Evolutionary conservation across 2,797 vertebrate species (phyloP).

Genomic region (Oophaga sylvatica): DNA sequence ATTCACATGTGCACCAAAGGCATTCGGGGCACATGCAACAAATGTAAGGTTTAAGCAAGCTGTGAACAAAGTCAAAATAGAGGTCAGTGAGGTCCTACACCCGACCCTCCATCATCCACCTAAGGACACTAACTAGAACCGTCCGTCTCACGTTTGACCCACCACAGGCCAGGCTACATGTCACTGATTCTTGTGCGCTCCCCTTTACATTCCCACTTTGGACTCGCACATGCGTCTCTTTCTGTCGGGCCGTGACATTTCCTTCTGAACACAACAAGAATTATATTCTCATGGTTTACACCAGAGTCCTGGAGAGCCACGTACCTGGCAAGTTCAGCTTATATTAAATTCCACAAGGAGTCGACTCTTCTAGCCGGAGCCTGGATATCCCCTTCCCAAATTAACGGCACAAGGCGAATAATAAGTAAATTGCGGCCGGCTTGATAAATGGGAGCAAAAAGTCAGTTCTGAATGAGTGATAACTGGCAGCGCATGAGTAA

Average conservation of each 20-base stretch:
- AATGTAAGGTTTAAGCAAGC: no score
- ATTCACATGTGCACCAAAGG: no score
- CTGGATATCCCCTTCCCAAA: constrained; percentile 5
- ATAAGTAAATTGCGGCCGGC: constrained; percentile 36
- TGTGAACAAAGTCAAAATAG: not conserved
- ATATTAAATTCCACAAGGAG: not conserved
- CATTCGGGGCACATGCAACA: no score
- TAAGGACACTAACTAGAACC: not conserved
- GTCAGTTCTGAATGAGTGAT: constrained; percentile 44
- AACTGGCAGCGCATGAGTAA: constrained; percentile 45
- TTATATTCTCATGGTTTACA: not conserved
- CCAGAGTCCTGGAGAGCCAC: not conserved
- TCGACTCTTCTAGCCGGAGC: not conserved
- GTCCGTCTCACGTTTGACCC: not conserved
- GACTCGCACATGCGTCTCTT: not conserved
- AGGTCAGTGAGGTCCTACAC: not conserved
- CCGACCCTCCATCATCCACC: not conserved
- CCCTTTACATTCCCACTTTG: not conserved
- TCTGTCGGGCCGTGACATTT: not conserved
- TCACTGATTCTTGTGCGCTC: not conserved
- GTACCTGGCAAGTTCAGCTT: not conserved
- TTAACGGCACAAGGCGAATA: constrained; percentile 27
- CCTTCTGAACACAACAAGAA: constrained; percentile 1
- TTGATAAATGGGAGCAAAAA: constrained; percentile 47
- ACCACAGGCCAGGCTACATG: not conserved